These are phyloP conservation scores for Flexamia atlantica DNA, from an alignment of 2,888 invertebrate species.

Conservation along the genomic window DNA sequence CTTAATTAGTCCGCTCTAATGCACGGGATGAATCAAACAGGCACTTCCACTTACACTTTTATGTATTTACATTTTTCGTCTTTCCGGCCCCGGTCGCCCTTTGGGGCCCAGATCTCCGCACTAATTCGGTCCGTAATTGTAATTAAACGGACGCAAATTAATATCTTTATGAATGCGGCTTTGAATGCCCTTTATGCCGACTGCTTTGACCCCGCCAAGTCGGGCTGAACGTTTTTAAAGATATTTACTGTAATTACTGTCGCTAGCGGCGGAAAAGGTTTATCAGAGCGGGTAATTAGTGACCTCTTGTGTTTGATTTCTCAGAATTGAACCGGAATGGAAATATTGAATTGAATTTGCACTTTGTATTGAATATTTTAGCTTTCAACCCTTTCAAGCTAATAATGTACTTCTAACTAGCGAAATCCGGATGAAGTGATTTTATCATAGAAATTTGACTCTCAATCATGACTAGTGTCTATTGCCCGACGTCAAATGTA, in stretches of 20 bases:
- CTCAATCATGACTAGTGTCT: no score
- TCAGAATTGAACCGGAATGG: background rate
- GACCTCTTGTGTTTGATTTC: constrained; percentile 21
- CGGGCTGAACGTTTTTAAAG: constrained; percentile 31
- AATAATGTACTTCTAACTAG: no score
- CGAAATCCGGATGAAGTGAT: no score
- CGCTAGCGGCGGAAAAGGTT: constrained; percentile 14
- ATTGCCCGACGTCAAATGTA: no score
- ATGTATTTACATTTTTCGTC: constrained; percentile 62
- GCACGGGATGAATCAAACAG: constrained; percentile 54
- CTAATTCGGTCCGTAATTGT: constrained; percentile 50
- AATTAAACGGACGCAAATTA: constrained; percentile 63
- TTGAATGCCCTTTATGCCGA: constrained; percentile 45
- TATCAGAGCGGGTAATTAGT: constrained; percentile 26
- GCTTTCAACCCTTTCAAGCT: no score
- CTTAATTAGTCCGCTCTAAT: constrained; percentile 60
- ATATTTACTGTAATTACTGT: constrained; percentile 37
- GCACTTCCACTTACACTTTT: constrained; percentile 55
- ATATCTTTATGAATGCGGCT: constrained; percentile 61
- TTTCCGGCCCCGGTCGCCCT: constrained; percentile 43
- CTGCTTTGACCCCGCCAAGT: constrained; percentile 10
- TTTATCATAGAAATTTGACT: no score
- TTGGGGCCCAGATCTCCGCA: constrained; percentile 57
- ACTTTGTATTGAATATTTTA: background rate
- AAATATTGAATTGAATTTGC: background rate